Evolutionary conservation across 2,113 vertebrate species (phyloP).

Genomic region (Xiphorhynchus elegans): DNA sequence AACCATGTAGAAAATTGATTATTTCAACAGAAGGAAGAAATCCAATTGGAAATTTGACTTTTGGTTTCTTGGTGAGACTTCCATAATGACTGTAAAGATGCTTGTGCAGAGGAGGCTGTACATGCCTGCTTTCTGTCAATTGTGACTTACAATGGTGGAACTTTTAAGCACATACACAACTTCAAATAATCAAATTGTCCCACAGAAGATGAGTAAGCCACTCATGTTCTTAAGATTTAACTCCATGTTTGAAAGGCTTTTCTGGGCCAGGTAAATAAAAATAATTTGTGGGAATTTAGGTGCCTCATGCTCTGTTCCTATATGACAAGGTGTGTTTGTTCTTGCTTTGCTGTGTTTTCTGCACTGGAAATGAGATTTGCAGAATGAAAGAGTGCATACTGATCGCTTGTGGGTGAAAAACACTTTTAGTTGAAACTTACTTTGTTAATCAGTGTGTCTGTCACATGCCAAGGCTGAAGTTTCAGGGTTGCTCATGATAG

Average conservation of each 20-base stretch:
- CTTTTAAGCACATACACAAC: not conserved
- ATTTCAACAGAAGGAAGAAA: conserved; percentile 15
- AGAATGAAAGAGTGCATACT: not conserved
- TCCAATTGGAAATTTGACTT: not conserved
- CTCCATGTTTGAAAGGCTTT: not conserved
- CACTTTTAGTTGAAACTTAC: not conserved
- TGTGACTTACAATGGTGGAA: fast-evolving
- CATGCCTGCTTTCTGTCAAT: not conserved
- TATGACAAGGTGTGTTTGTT: not conserved
- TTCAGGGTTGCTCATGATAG: not conserved
- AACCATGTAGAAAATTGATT: not conserved
- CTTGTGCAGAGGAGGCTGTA: not conserved
- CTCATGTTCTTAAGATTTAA: not conserved
- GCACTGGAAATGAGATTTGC: not conserved
- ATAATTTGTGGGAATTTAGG: not conserved
- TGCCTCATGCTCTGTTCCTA: not conserved
- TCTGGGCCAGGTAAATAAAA: not conserved
- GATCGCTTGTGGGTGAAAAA: not conserved
- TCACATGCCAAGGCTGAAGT: not conserved
- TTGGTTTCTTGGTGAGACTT: not conserved
- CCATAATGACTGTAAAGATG: not conserved
- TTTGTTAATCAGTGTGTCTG: not conserved
- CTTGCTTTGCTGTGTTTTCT: not conserved
- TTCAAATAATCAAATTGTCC: not conserved
- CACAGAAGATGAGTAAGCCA: not conserved